A percentile compares a stretch with the other conserved stretches of the same genome.
phyloP scores from a whole-genome alignment of 1,140 invertebrate species.

The Teleopsis dalmanni region DNA sequence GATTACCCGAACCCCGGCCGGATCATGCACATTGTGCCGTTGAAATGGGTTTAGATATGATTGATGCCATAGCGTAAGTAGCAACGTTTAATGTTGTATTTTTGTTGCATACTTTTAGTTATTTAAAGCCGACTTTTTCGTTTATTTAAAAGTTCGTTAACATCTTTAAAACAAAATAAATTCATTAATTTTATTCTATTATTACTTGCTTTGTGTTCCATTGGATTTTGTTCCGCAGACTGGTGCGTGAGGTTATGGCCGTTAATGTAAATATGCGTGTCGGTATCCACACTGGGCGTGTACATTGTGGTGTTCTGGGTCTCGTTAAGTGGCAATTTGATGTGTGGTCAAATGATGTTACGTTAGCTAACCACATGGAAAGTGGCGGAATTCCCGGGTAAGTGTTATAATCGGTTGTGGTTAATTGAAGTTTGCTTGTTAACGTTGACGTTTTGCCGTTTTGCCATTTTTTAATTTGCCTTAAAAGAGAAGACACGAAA shows the following conservation, averaged over 20 bases:
- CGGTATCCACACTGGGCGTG: conserved; percentile 87
- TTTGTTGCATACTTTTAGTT: background rate
- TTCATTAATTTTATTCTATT: background rate
- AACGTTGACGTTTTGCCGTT: no score
- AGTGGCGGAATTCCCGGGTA: conserved; percentile 87
- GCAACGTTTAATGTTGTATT: background rate
- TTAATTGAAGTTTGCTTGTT: no score
- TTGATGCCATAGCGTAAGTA: conserved; percentile 90
- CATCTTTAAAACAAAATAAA: background rate
- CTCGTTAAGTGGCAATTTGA: conserved; percentile 74
- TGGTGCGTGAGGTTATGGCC: conserved; percentile 80
- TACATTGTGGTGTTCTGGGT: conserved; percentile 91
- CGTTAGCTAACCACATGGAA: conserved; percentile 93
- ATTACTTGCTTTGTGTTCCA: background rate
- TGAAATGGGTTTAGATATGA: conserved; percentile 95
- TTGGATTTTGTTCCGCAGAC: conserved; percentile 46
- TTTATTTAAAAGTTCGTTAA: background rate
- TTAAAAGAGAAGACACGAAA: no score
- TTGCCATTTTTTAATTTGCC: no score
- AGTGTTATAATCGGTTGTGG: no score
- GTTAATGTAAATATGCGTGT: conserved; percentile 93
- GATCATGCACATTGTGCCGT: conserved; percentile 92
- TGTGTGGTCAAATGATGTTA: conserved; percentile 95
- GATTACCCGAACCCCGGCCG: conserved; percentile 75
- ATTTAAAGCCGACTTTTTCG: background rate